Percentiles rank a stretch among this genome's conserved stretches.
Evolutionary conservation across 2,113 vertebrate species (phyloP).

Genomic region (Ondatra zibethicus): DNA sequence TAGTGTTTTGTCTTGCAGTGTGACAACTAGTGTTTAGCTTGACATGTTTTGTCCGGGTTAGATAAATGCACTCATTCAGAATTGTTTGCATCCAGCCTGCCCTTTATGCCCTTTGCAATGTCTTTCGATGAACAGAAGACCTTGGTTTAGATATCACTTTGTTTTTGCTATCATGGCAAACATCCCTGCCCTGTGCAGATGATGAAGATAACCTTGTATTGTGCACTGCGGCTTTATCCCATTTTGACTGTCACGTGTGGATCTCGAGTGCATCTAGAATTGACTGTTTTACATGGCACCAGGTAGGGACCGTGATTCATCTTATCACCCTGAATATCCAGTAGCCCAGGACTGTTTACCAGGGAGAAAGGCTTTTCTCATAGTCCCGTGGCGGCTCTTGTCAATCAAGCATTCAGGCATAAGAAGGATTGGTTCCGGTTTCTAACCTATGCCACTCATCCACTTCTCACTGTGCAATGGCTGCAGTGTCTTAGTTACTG

Average conservation of each 20-base stretch:
- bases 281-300: neutral
- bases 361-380: neutral
- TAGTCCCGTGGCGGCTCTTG: neutral
- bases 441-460: neutral
- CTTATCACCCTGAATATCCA: neutral
- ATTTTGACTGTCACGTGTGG: neutral
- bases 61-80: neutral
- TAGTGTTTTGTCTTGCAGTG: neutral
- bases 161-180: neutral
- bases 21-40: neutral
- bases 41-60: neutral
- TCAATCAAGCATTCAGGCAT: neutral
- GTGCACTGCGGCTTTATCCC: neutral
- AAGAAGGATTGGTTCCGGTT: neutral
- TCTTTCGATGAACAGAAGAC: neutral
- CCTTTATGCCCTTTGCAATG: neutral
- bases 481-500: neutral
- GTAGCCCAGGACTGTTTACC: neutral
- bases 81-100: neutral
- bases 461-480: neutral
- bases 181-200: neutral
- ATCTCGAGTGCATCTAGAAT: neutral
- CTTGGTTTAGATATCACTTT: neutral
- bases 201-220: neutral
- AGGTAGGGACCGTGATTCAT: neutral